Evolutionary conservation across 2,888 invertebrate genomes (phyloP), one percentile per base, ranked within the genome.

Genomic region (Deroplatys truncata): DNA sequence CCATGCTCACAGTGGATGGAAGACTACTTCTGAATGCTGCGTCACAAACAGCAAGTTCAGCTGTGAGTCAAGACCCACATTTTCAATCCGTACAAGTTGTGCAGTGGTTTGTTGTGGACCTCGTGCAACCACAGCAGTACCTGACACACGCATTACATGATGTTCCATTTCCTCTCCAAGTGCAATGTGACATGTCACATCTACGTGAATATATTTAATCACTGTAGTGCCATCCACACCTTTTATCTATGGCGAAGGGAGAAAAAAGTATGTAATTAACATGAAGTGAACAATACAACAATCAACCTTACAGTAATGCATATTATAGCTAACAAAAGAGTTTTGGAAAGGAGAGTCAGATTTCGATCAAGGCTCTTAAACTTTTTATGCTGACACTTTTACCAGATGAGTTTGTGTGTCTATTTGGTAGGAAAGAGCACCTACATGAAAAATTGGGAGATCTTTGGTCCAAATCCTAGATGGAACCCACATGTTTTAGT

Each of bases 31-130:
- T 87, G 95, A 95, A 92, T 96, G 95, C 91, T 95, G 95, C 93
- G 95, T 95, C 1, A 95, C 95, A 93, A 96, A 96, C 90, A 96
- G 93, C 90, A 96, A 93, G 92, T 96, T 96, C 91, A 96, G 92
- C 92, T 96, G 96, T 0, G 96, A 96, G 93, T 96, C 96, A 91
- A 96, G 93, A 91, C 96, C 96, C 88, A 96, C 95, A 92, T 96
- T 96, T 93, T 95, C 96, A 56, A 96, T 95, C 92, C 95, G 94
- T 10, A 95, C 92, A 1, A 96, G 93, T 85, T 94, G 94, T 0
- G 96, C 96, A 82, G 93, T 93, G 4, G 94, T 92, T 91, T 94
- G 93, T n/a, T 94, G 94, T 0, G 96, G 95, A 85, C 95, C 95
- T 92, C 96, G 96, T 89, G 95, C 94, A 7, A 96, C 94, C 0